Evolutionary conservation across 2,888 invertebrate genomes (phyloP).

Genomic region (Charanyca ferruginea): DNA sequence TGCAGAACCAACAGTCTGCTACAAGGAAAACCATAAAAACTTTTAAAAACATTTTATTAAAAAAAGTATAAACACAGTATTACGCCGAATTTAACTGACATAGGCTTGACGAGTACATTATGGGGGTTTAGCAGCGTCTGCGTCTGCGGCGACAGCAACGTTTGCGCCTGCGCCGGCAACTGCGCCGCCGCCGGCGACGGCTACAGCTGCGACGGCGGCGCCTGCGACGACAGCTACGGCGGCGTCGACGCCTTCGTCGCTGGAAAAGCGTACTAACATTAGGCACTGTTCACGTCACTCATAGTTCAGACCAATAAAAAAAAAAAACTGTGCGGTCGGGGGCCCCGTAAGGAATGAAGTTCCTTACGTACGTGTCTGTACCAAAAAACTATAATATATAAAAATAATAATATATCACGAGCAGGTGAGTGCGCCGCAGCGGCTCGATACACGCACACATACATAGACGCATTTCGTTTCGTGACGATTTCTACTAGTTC

Average conservation of each 20-base stretch:
- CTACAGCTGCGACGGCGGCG: constrained; percentile 67
- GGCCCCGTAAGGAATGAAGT: no score
- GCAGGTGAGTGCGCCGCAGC: no score
- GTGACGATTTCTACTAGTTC: no score
- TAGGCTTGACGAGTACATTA: constrained; percentile 44
- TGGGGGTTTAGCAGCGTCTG: constrained; percentile 60
- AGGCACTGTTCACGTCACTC: no score
- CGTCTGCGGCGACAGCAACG: constrained; percentile 63
- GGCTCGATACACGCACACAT: no score
- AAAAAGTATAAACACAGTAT: constrained; percentile 28
- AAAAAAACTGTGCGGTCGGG: no score
- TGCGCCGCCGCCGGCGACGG: constrained; percentile 63
- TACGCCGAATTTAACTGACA: constrained; percentile 48
- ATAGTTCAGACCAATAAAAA: no score
- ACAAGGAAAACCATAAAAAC: not conserved
- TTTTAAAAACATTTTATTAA: constrained; percentile 13
- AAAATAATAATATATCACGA: no score
- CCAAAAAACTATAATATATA: no score
- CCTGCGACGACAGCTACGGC: constrained; percentile 63
- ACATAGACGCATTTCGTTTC: no score
- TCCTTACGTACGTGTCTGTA: no score
- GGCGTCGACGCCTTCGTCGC: constrained; percentile 54
- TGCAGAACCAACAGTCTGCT: no score
- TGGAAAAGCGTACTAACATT: not conserved
- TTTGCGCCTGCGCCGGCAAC: constrained; percentile 62